A percentile compares a stretch with the other conserved stretches of the same genome.
phyloP scores from a whole-genome alignment of 2,797 vertebrate genomes.

The Phoxinus dragarum region DNA sequence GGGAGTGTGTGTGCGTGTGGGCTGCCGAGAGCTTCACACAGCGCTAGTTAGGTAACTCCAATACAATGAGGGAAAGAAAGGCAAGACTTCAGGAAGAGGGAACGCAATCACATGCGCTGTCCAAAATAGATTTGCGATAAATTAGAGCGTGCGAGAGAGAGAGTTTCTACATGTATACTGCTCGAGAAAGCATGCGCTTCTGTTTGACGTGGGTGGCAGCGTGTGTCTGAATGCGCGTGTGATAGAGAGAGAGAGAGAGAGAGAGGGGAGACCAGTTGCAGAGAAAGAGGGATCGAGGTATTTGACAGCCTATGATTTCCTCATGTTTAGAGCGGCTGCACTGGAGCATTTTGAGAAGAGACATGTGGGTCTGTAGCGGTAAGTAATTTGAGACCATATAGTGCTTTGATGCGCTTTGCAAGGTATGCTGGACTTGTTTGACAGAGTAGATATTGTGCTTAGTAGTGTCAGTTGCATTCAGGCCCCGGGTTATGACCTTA shows the following conservation, averaged over 20 bases:
- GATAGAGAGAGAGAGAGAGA: slow-evolving; percentile 45
- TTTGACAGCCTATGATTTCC: slow-evolving; percentile 64
- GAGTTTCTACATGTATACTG: slow-evolving; percentile 26
- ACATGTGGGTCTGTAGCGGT: slow-evolving; percentile 44
- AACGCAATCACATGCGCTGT: slow-evolving; percentile 20
- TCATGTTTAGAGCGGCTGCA: slow-evolving; percentile 49
- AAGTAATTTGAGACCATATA: slow-evolving; percentile 44
- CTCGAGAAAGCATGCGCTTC: slow-evolving; percentile 37
- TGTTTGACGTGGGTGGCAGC: slow-evolving; percentile 54
- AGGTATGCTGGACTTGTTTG: slow-evolving; percentile 23
- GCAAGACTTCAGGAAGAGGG: slow-evolving; percentile 26
- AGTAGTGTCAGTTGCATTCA: slow-evolving; percentile 29
- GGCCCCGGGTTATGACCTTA: slow-evolving; percentile 54
- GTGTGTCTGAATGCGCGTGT: slow-evolving; percentile 31
- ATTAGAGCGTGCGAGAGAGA: slow-evolving; percentile 32
- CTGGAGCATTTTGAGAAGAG: slow-evolving; percentile 51
- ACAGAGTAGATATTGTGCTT: slow-evolving; percentile 27
- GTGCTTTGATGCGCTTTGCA: slow-evolving; percentile 1
- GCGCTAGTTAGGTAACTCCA: slow-evolving; percentile 69
- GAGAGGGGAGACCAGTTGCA: slow-evolving; percentile 52
- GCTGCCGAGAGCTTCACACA: slow-evolving; percentile 65
- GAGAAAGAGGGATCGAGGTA: slow-evolving; percentile 51
- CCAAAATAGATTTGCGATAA: slow-evolving; percentile 51
- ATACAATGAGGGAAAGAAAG: slow-evolving; percentile 55
- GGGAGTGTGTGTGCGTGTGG: slow-evolving; percentile 56